A percentile compares a stretch with the other conserved stretches of the same genome.
These are phyloP conservation scores for Temnothorax nylanderi DNA, from an alignment of 1,140 invertebrate genomes.

Conservation along the genomic window DNA sequence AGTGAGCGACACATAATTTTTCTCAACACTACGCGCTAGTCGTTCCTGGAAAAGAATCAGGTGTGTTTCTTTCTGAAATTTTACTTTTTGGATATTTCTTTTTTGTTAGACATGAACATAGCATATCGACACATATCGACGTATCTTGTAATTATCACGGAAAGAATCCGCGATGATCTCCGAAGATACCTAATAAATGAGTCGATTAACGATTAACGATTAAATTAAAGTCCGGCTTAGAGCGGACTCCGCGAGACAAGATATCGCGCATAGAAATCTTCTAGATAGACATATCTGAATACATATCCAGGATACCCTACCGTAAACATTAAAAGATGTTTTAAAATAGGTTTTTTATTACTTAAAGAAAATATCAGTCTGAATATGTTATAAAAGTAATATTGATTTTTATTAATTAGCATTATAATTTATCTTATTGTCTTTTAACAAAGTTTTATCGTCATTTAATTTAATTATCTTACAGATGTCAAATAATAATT, in stretches of 20 bases:
- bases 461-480: not conserved
- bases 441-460: not conserved
- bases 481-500: not conserved
- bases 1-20: slow-evolving; percentile 20
- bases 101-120: not conserved
- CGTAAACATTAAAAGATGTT: not conserved
- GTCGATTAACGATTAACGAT: not conserved
- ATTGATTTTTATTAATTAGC: not conserved
- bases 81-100: not conserved
- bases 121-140: not conserved
- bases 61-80: not conserved
- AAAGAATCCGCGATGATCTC: not conserved
- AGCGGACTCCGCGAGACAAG: not conserved
- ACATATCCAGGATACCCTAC: not conserved
- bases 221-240: slow-evolving; percentile 1
- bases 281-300: not conserved
- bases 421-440: not conserved
- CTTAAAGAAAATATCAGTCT: not conserved
- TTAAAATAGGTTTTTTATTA: not conserved
- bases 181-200: not conserved
- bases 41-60: not conserved
- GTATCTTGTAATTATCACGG: slow-evolving; percentile 12
- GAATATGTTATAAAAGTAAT: not conserved
- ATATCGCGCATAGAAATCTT: not conserved
- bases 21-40: not conserved